Conservation (phyloP, 2,113 vertebrate genomes). For the Notiomystis cincta region DNA sequence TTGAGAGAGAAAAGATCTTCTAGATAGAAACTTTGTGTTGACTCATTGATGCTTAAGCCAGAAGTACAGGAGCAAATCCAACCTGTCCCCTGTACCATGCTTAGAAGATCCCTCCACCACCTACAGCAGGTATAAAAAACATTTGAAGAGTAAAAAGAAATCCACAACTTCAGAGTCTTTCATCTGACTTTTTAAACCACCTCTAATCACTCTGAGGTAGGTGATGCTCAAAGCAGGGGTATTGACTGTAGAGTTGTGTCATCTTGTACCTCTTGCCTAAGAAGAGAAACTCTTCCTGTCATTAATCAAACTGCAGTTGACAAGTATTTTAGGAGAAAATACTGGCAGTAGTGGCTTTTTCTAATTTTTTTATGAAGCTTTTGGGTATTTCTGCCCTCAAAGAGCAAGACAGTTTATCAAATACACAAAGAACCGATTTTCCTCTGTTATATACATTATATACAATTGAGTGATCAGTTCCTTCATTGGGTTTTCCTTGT, state of each 20-base stretch:
- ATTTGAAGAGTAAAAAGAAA: neutral
- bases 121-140: constrained; percentile 10
- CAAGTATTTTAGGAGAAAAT: neutral
- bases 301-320: neutral
- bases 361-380: constrained; percentile 11
- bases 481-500: constrained; percentile 30
- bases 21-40: neutral
- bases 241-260: neutral
- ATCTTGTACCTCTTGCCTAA: fast-evolving
- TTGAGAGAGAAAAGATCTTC: neutral
- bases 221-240: neutral
- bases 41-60: neutral
- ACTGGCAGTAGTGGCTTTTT: neutral
- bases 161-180: neutral
- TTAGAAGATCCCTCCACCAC: neutral
- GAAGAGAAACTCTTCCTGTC: neutral
- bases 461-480: constrained; percentile 34
- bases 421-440: neutral
- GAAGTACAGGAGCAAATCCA: neutral
- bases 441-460: constrained; percentile 54
- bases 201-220: neutral
- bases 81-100: neutral
- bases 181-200: neutral
- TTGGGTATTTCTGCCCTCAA: neutral
- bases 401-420: constrained; percentile 34